A percentile compares a stretch with the other conserved stretches of the same genome.
phyloP scores from a whole-genome alignment of 2,888 invertebrate genomes.

The Rhopalosiphum nymphaeae region DNA sequence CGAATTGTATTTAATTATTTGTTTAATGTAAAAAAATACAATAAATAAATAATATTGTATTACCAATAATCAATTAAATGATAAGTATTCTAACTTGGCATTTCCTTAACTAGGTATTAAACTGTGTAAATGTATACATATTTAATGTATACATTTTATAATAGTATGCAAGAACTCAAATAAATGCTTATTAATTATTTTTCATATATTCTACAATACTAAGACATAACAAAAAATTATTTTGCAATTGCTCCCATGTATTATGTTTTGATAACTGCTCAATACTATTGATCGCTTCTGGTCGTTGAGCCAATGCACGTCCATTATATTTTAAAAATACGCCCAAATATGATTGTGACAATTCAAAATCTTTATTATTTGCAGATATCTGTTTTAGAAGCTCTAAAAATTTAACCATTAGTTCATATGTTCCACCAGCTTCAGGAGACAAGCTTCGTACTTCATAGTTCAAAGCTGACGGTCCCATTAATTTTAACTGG shows the following conservation, averaged over 20 bases:
- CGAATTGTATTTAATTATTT: neutral
- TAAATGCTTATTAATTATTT: slow-evolving; percentile 69
- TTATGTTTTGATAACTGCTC: slow-evolving; percentile 74
- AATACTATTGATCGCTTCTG: slow-evolving; percentile 74
- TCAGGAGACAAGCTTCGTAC: slow-evolving; percentile 83
- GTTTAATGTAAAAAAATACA: neutral
- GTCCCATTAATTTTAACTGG: slow-evolving; percentile 80
- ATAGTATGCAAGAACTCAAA: neutral
- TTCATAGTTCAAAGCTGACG: slow-evolving; percentile 89
- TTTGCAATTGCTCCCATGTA: slow-evolving; percentile 79
- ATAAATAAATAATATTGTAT: neutral
- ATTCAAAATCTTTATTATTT: slow-evolving; percentile 86
- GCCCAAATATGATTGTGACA: slow-evolving; percentile 89
- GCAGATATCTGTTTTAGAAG: slow-evolving; percentile 80
- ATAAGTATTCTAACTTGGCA: neutral
- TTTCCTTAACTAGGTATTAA: neutral
- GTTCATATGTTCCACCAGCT: slow-evolving; percentile 78
- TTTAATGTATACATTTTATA: neutral
- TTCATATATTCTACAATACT: slow-evolving; percentile 83
- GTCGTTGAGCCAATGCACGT: slow-evolving; percentile 74
- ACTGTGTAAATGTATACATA: neutral
- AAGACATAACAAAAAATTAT: slow-evolving; percentile 80
- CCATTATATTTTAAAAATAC: slow-evolving; percentile 88
- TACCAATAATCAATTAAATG: neutral
- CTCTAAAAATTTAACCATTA: slow-evolving; percentile 84